Evolutionary conservation across 2,797 vertebrate species (phyloP).

Genomic region (Lophotriccus pileatus): DNA sequence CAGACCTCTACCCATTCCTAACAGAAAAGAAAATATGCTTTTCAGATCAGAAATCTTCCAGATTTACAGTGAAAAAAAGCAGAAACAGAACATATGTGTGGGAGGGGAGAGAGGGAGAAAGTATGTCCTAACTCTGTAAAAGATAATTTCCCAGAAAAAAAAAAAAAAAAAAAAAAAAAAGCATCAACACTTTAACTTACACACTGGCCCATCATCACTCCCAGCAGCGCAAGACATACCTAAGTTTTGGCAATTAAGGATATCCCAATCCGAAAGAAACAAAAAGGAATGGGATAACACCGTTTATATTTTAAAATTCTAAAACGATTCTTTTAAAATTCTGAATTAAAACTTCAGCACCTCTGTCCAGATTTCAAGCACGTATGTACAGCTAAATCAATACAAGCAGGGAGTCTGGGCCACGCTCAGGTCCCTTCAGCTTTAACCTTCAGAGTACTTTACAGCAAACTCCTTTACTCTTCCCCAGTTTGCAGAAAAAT

Average conservation of each 20-base stretch:
- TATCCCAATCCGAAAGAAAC: neutral
- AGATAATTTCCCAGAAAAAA: neutral
- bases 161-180: neutral
- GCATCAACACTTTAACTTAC: too few relatives aligned
- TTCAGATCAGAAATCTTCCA: conserved; percentile 37
- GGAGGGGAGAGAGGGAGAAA: neutral
- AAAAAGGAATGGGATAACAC: neutral
- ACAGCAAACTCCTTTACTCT: neutral
- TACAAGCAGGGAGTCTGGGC: neutral
- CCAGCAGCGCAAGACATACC: neutral
- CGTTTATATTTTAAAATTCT: neutral
- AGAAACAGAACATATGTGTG: conserved; percentile 25
- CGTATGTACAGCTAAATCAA: neutral
- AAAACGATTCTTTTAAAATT: neutral
- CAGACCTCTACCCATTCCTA: neutral
- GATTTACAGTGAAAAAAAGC: conserved; percentile 28
- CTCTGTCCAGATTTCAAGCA: neutral
- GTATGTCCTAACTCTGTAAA: neutral
- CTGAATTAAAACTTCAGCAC: neutral
- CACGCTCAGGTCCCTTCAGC: neutral
- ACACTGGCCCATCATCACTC: too few relatives aligned
- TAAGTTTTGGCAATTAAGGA: neutral
- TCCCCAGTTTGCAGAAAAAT: neutral
- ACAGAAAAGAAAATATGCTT: conserved; percentile 17
- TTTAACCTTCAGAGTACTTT: neutral